Percentiles rank a stretch among this genome's conserved stretches.
Evolutionary conservation across 2,888 invertebrate genomes (phyloP).

Genomic region (Oscheius sp.): DNA sequence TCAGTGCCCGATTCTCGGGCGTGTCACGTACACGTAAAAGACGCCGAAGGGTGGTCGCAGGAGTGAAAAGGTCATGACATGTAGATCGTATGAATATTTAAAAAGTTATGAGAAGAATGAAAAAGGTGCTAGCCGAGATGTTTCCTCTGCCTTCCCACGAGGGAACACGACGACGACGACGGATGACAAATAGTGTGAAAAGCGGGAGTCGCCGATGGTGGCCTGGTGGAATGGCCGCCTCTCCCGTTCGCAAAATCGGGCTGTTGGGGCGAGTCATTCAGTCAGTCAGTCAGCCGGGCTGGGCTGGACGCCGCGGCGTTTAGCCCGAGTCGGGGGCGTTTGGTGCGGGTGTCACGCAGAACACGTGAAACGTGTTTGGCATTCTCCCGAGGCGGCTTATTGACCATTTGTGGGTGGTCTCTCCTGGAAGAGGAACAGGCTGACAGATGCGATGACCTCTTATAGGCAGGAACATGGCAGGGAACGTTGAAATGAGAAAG

Average conservation of each 20-base stretch:
- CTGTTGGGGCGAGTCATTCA: constrained; percentile 26
- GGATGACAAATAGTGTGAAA: constrained; percentile 33
- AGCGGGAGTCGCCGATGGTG: constrained; percentile 6
- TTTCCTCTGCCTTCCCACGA: not conserved
- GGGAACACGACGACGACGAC: constrained; percentile 17
- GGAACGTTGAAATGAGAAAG: not conserved
- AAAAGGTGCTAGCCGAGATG: not conserved
- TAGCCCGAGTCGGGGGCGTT: constrained; percentile 12
- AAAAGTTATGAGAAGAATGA: not conserved
- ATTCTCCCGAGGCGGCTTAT: constrained; percentile 29
- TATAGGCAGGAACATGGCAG: not conserved
- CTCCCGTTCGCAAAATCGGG: constrained; percentile 25
- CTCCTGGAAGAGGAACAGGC: not conserved
- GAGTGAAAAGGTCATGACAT: no score
- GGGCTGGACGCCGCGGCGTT: no score
- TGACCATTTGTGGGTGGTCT: constrained; percentile 13
- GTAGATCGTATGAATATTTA: constrained; percentile 4
- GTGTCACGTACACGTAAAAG: no score
- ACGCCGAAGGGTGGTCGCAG: no score
- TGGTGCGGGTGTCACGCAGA: constrained; percentile 21
- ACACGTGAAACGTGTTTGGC: constrained; percentile 37
- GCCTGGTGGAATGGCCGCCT: constrained; percentile 27
- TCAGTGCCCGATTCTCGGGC: no score
- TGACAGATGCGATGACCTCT: no score
- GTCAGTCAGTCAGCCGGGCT: constrained; percentile 11